These are phyloP conservation scores for Macropus fuliginosus DNA, from an alignment of 2,797 vertebrate species.

Conservation along the genomic window DNA sequence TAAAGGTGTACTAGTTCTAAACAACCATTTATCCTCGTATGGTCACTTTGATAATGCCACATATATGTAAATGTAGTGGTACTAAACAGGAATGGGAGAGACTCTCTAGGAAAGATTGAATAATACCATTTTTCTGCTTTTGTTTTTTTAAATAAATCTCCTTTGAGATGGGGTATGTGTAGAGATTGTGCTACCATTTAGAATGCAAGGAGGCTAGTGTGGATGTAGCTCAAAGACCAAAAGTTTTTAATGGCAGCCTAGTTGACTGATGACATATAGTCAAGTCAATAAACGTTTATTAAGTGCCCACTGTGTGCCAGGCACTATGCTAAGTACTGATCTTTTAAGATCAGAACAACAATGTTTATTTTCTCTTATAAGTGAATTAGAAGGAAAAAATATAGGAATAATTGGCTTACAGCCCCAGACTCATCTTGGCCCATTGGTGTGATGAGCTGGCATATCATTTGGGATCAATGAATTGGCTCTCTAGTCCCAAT, in stretches of 20 bases:
- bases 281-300: not conserved
- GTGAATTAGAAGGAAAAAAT: not conserved
- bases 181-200: slow-evolving; percentile 2
- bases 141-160: not conserved
- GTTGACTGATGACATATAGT: slow-evolving; percentile 52
- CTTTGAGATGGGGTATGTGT: not conserved
- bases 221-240: not conserved
- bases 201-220: not conserved
- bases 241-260: slow-evolving; percentile 30
- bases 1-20: slow-evolving; percentile 52
- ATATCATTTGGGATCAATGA: not conserved
- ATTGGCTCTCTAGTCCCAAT: not conserved
- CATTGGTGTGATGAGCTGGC: not conserved
- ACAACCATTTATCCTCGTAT: slow-evolving; percentile 18
- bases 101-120: not conserved
- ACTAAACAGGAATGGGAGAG: slow-evolving; percentile 15
- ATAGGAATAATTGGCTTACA: not conserved
- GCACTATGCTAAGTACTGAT: not conserved
- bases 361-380: not conserved
- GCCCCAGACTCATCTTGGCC: not conserved
- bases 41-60: slow-evolving; percentile 7
- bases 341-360: not conserved
- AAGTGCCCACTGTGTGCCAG: not conserved
- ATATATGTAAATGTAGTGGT: not conserved
- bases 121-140: not conserved